Base-by-base conservation (phyloP, 2,113 vertebrate species). In the Illadopsis cleaveri region DNA sequence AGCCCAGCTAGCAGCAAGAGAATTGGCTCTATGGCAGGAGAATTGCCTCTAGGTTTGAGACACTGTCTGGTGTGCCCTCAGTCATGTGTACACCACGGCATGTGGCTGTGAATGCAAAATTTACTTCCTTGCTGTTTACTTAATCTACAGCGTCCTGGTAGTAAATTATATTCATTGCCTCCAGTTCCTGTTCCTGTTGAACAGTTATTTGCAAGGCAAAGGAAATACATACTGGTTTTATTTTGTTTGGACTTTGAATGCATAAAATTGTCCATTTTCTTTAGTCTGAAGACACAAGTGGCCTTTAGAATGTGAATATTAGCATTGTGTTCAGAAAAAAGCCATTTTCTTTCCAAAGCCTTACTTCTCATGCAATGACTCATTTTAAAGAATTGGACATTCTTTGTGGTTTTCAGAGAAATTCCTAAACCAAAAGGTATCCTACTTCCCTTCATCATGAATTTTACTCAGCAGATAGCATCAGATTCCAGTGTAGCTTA, bases 151-250 rank as follows among this genome's bases (percentile, higher is more conserved):
- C 50, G 57, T 91, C 51, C 65, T 80, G 58, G 76, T 82, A 85
- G 17, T 91, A 87, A 96, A 94, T 95, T 69, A 82, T 62, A 71
- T 83, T 82, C 81, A 72, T 91, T 53, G 77, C 94, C 82, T 87
- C 71, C 1, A 13, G 86, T 61, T 66, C 42, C 47, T 75, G 16
- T 57, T 79, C 50, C 79, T 71, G 30, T 10, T 77, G 79, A 94
- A 88, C 42, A 80, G 23, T 68, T 72, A 95, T 88, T 94, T 94
- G 79, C 91, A 91, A 95, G 82, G 84, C 83, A 79, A 86, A 96
- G 68, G 65, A 75, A 85, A 48, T 44, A 18, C 0, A 0, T 45
- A 44, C 45, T 89, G 37, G 1, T 83, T 94, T 96, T 66, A 56
- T 82, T 89, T 75, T 76, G 2, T 19, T 84, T 88, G 56, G 61